Evolutionary conservation across 2,113 vertebrate genomes (phyloP), one percentile per base, ranked within the genome.

Genomic region (Campylorhamphus procurvoides): DNA sequence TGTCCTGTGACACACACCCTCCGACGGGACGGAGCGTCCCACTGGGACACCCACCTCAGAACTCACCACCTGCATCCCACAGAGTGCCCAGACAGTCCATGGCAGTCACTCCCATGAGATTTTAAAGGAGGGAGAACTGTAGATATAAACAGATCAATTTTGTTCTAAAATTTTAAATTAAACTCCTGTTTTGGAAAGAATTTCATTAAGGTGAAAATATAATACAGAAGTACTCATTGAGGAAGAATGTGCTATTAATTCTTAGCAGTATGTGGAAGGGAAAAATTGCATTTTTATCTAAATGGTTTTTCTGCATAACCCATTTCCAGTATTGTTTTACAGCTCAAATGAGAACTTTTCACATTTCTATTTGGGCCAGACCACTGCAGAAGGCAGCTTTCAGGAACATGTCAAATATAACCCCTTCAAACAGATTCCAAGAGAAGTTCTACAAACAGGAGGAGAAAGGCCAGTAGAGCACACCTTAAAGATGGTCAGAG

Each of bases 251-350:
- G 96, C 95, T 97, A 97, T 98, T 98, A 98, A 98, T 97, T 98
- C 96, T 94, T 97, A 93, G 96, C 89, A 89, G 93, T 94, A 73
- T 97, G 90, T 68, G 83, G 86, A 98, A 94, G 93, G 66, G 95
- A 97, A 97, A 97, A 97, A 98, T 97, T 97, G 96, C 96, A 93
- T 97, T 98, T 98, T 98, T 98, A 98, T 97, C 97, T 97, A 98
- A 97, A 97, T 97, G 97, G 68, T 71, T 97, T 95, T 95, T 96
- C 97, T 97, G 95, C 96, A 94, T 97, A 97, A 97, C 95, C 96
- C 96, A 98, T 97, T 97, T 96, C 96, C 91, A 87, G 93, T 96
- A 78, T 92, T 97, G 95, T 94, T 90, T 97, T 90, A 95, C 95
- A 91, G 97, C 91, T 96, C 97, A 91, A 96, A 97, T 90, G 85